Conservation (phyloP, 2,888 invertebrate genomes). For the Drosophila mulleri region DNA sequence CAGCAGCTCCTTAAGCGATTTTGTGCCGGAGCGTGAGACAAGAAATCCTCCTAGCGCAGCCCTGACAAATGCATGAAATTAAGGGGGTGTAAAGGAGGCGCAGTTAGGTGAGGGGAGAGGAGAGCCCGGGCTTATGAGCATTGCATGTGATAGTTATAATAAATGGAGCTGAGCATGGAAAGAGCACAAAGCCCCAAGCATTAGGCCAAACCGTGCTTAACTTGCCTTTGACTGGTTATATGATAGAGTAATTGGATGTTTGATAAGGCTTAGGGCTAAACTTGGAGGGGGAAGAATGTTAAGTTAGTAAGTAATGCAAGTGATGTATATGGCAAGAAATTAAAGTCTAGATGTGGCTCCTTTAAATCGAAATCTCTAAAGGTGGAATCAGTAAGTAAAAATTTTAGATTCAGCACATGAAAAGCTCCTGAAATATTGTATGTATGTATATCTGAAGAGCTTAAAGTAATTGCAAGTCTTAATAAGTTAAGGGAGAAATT, state of each 20-base stretch:
- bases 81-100: neutral
- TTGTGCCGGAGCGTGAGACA: slow-evolving; percentile 28
- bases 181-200: slow-evolving; percentile 3
- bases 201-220: neutral
- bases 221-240: neutral
- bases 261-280: neutral
- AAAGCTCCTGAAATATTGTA: neutral
- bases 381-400: neutral
- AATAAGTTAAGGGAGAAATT: neutral
- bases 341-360: neutral
- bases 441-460: neutral
- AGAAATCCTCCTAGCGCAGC: slow-evolving; percentile 23
- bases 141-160: slow-evolving; percentile 35
- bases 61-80: slow-evolving; percentile 32
- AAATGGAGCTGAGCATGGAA: slow-evolving; percentile 1
- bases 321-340: neutral
- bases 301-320: no score
- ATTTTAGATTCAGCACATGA: no score
- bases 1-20: slow-evolving; percentile 50
- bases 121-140: slow-evolving; percentile 4
- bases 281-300: neutral
- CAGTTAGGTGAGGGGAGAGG: neutral
- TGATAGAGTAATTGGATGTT: slow-evolving; percentile 1
- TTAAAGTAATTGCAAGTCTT: no score
- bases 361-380: neutral